These are phyloP conservation scores for Oryzias woworae DNA, from an alignment of 2,113 vertebrate genomes.

Conservation along the genomic window DNA sequence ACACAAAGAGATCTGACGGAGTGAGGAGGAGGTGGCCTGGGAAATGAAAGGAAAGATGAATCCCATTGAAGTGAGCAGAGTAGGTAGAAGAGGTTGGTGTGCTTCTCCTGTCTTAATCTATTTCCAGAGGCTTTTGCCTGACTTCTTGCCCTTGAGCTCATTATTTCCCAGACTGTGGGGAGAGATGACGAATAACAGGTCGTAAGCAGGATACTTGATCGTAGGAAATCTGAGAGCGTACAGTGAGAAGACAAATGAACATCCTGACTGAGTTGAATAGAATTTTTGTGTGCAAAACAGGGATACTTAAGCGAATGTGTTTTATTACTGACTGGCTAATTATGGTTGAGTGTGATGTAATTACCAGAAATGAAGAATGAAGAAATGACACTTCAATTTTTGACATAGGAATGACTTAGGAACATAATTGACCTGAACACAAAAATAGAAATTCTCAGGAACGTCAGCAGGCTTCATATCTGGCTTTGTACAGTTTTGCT, in stretches of 20 bases:
- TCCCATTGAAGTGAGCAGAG: slow-evolving; percentile 45
- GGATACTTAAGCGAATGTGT: slow-evolving; percentile 4
- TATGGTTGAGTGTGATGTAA: no score
- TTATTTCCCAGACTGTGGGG: slow-evolving; percentile 45
- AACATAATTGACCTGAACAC: no score
- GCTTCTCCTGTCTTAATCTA: slow-evolving; percentile 67
- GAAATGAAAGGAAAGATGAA: slow-evolving; percentile 69
- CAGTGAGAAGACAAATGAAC: slow-evolving; percentile 44
- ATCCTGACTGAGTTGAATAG: slow-evolving; percentile 7
- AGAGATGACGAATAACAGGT: slow-evolving; percentile 68
- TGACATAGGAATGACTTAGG: no score
- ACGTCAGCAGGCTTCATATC: no score
- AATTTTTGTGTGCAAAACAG: slow-evolving; percentile 5
- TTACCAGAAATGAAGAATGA: not conserved
- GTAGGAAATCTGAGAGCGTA: slow-evolving; percentile 29
- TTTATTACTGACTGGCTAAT: no score
- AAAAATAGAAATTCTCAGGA: no score
- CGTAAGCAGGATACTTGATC: slow-evolving; percentile 36
- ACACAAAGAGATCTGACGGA: slow-evolving; percentile 31
- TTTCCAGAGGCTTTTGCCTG: slow-evolving; percentile 59
- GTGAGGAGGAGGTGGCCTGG: slow-evolving; percentile 42
- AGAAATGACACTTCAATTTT: not conserved
- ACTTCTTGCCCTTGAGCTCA: slow-evolving; percentile 61
- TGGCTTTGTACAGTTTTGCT: no score
- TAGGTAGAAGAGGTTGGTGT: slow-evolving; percentile 49